Base-by-base conservation (phyloP, 2,888 invertebrate genomes). In the Hydrotaea cyrtoneurina region DNA sequence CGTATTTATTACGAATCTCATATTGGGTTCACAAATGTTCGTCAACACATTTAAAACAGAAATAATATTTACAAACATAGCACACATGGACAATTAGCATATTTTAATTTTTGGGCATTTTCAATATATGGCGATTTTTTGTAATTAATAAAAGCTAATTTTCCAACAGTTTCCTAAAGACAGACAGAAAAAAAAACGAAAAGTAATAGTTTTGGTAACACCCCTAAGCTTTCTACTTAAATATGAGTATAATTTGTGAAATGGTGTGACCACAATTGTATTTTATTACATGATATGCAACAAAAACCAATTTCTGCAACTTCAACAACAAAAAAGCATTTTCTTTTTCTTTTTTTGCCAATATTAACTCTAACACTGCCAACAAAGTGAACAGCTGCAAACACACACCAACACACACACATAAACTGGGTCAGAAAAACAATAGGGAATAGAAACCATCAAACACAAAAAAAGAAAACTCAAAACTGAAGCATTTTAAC, bases 221-320 rank as follows among this genome's bases (percentile, higher is more conserved):
- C 64, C 64, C 39, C n/a, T 39, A 36, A 36, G 17, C 31, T 39
- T 36, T 36, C 11, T 64, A 39, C 64, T 23, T 53, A 72, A 69
- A 66, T 57, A 19, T 57, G 69, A 57, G 66, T 57, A 36, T n/a
- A 73, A 73, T 73, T 73, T 66, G 19, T 57, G 31, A 55, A 80
- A 74, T 46, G 43, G 19, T 43, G 55, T 74, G 66, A 69, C 74
- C 79, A 80, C 74, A 80, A 55, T 57, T 46, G 66, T 43, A 15
- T 80, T 80, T 80, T 66, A 80, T 73, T 64, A 73, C 64, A 79
- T 50, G 53, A 62, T 62, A 71, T 59, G 39, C 36, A 50, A 46
- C 46, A 15, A 75, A 43, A 75, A 76, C 19, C 46, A 26, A 64
- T 46, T 50, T 57, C 75, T 59, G 21, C 10, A 26, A 23, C 73